Evolutionary conservation across 2,113 vertebrate genomes (phyloP), one percentile per base, ranked within the genome.

Genomic region (Toxostoma redivivum): DNA sequence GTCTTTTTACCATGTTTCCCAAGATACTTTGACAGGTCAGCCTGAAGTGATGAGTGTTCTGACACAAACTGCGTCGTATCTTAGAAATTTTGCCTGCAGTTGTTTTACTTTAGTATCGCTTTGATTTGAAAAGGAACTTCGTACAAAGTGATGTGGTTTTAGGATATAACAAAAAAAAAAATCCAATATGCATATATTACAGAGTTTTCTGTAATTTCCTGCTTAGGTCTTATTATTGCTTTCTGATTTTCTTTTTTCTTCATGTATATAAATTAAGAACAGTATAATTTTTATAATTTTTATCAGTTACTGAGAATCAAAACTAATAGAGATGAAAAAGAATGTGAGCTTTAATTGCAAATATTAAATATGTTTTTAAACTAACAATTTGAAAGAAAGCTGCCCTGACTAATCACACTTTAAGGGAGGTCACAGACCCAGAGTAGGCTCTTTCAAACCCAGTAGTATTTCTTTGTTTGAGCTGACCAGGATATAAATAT

Each of bases 1-100:
- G 81, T 65, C 95, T 97, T 93, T 97, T 93, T 82, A 69, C 84
- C n/a, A 9, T 24, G 81, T 92, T 95, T 92, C 91, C 94, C 78
- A 87, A 96, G 95, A 76, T 22, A 87, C 85, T 95, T 96, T 96
- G 96, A 96, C 97, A 97, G 96, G 94, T 96, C 85, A 94, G 92
- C 94, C 72, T 77, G 89, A 97, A 96, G 95, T 97, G 95, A 96
- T 97, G 86, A 97, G 90, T 7, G 3, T 96, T 98, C 92, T 97
- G 94, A 97, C 96, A 98, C 89, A 96, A 66, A 88, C 57, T 38
- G 88, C 47, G 3, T 83, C 78, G 74, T 96, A 93, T 90, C 88
- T 93, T 74, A 85, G 87, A 90, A 95, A 94, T 92, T 91, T 95
- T 92, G 88, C 97, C 96, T 95, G 88, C 81, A 98, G 97, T 96